Base-by-base conservation (phyloP, 1,140 invertebrate species). In the Pseudoatta argentina region DNA sequence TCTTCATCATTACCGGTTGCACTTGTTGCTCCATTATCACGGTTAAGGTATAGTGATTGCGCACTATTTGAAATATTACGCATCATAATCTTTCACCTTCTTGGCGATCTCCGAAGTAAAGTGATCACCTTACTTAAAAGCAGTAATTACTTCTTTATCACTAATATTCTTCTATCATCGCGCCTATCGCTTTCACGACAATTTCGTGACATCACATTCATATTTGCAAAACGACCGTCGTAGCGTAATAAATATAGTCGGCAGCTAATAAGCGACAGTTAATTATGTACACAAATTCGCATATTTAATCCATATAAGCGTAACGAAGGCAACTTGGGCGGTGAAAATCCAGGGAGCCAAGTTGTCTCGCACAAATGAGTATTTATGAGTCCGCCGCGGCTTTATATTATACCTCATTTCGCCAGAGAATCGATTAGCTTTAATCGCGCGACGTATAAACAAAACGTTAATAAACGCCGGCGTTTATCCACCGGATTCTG, bases 341-440 rank as follows among this genome's bases (percentile, higher is more conserved):
- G 86, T 91, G 59, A 21, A 30, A 53, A 88, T 55, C 76, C 39
- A 69, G 66, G 66, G 16, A 57, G 21, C 48, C 44, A 59, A 53
- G n/a, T 61, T 61, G 85, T 87, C 85, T 71, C 85, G 64, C 90
- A 91, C 93, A 94, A 94, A 94, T 94, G 93, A 94, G 93, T 94
- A 93, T 94, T 94, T 94, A 94, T 91, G 93, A 91, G 87, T 76
- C 64, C 63, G 72, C 39, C 88, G 57, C 83, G 91, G 87, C 91
- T 92, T 87, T 94, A 92, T 93, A 93, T 93, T 93, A 92, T 91
- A 85, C 82, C 88, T 90, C 88, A 88, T 92, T 93, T 94, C 66
- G 83, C 87, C 75, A 30, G 66, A 87, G 89, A 75, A 93, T 93
- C 91, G 92, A 92, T 93, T 93, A 93, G 93, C 90, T 91, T 87